Evolutionary conservation across 1,140 invertebrate genomes (phyloP).

Genomic region (Camponotus vicinus): DNA sequence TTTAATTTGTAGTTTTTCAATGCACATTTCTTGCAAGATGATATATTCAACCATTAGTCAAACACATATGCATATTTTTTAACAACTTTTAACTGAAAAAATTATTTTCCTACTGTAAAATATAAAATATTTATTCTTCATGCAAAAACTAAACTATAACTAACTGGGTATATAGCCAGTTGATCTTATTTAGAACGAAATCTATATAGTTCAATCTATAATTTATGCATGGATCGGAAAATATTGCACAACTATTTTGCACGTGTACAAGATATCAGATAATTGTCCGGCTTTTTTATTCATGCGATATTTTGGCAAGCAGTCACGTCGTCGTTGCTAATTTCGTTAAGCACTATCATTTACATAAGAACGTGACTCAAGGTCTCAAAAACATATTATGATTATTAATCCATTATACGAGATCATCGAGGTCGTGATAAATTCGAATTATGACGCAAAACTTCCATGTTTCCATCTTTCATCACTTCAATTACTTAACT

Average conservation of each 20-base stretch:
- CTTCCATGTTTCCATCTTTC: background rate
- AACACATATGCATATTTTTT: background rate
- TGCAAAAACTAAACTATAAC: background rate
- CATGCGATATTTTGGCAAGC: slow-evolving; percentile 34
- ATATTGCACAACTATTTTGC: background rate
- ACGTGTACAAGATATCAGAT: slow-evolving; percentile 33
- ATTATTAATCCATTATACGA: background rate
- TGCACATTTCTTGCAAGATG: background rate
- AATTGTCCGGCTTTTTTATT: slow-evolving; percentile 13
- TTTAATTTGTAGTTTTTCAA: background rate
- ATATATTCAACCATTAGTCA: background rate
- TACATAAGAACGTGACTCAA: slow-evolving; percentile 47
- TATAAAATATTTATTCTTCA: background rate
- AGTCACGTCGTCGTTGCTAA: background rate
- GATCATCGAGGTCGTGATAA: background rate
- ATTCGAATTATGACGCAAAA: background rate
- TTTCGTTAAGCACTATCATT: slow-evolving; percentile 53
- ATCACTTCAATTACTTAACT: no score
- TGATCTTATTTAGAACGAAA: background rate
- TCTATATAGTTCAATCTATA: slow-evolving; percentile 24
- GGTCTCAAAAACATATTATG: background rate
- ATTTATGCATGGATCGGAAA: background rate
- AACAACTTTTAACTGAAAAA: background rate
- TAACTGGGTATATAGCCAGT: no score
- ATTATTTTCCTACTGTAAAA: background rate